Conservation (phyloP, 2,888 invertebrate genomes). For the Drosophila barbarae region DNA sequence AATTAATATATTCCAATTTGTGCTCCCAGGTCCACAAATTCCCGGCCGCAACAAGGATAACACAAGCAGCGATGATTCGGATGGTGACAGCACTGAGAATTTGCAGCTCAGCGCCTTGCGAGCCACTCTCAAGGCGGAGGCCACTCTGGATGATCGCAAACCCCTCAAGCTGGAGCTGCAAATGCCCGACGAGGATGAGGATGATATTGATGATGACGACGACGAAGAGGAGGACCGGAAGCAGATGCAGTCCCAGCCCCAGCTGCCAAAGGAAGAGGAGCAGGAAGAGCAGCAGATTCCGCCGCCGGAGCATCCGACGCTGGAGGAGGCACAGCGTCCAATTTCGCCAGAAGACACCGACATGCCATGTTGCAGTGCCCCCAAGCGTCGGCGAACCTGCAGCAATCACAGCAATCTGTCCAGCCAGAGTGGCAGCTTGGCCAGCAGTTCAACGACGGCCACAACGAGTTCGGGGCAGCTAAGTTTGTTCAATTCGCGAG, state of each 20-base stretch:
- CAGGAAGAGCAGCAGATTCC: not conserved
- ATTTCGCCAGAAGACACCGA: slow-evolving; percentile 5
- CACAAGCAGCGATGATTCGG: slow-evolving; percentile 33
- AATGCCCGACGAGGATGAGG: not conserved
- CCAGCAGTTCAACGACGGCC: slow-evolving; percentile 42
- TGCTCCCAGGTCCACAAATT: not conserved
- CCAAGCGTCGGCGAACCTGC: slow-evolving; percentile 45
- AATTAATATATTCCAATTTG: not conserved
- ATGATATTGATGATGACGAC: not conserved
- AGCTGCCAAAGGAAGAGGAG: not conserved
- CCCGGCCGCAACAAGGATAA: slow-evolving; percentile 13
- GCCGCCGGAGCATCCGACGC: not conserved
- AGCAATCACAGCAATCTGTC: slow-evolving; percentile 51
- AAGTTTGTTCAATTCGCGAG: slow-evolving; percentile 39
- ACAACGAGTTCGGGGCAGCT: slow-evolving; percentile 46
- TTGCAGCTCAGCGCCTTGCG: slow-evolving; percentile 52
- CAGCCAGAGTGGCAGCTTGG: slow-evolving; percentile 46
- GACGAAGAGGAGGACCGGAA: slow-evolving; percentile 3
- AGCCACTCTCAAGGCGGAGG: slow-evolving; percentile 49
- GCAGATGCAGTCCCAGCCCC: not conserved
- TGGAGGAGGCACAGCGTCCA: not conserved
- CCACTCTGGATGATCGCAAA: slow-evolving; percentile 44
- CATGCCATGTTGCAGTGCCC: slow-evolving; percentile 11
- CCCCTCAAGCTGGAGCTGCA: slow-evolving; percentile 41
- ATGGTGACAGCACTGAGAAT: slow-evolving; percentile 55